Percentiles rank a stretch among this genome's conserved stretches.
These are phyloP conservation scores for Danaus plexippus DNA, from an alignment of 1,140 invertebrate genomes.

Conservation along the genomic window DNA sequence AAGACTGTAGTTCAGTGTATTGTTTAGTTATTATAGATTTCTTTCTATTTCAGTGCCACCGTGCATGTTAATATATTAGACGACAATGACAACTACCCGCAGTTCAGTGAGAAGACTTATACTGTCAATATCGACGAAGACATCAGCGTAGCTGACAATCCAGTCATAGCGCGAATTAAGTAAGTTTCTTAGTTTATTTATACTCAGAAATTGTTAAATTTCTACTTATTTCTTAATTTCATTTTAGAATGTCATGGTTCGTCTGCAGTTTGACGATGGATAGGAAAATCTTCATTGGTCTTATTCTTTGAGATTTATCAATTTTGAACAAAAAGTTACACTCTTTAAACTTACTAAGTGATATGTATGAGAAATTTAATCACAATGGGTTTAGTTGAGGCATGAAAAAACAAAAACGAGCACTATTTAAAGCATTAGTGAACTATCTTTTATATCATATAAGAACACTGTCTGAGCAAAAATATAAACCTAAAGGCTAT, in stretches of 20 bases:
- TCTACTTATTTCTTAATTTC: background rate
- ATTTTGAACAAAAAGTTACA: no score
- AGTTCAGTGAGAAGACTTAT: conserved; percentile 92
- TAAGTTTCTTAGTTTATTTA: conserved; percentile 47
- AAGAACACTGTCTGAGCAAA: background rate
- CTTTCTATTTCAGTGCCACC: conserved; percentile 75
- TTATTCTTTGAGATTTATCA: no score
- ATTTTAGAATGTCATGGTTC: background rate
- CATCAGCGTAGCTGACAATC: conserved; percentile 84
- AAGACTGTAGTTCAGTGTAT: no score
- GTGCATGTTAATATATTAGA: conserved; percentile 89
- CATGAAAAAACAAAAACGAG: no score
- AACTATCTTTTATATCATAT: no score
- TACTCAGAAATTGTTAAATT: background rate
- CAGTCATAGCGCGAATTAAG: conserved; percentile 88
- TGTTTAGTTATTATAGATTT: conserved; percentile 6
- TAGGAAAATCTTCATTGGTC: no score
- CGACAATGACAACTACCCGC: conserved; percentile 97
- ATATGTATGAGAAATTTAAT: no score
- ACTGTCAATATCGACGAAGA: conserved; percentile 91
- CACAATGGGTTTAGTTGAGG: no score
- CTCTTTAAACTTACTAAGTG: no score
- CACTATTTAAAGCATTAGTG: no score
- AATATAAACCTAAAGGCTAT: no score
- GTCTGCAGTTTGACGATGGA: no score